Base-by-base conservation (phyloP, 23 tunicate species). In the Corella eumyota region DNA sequence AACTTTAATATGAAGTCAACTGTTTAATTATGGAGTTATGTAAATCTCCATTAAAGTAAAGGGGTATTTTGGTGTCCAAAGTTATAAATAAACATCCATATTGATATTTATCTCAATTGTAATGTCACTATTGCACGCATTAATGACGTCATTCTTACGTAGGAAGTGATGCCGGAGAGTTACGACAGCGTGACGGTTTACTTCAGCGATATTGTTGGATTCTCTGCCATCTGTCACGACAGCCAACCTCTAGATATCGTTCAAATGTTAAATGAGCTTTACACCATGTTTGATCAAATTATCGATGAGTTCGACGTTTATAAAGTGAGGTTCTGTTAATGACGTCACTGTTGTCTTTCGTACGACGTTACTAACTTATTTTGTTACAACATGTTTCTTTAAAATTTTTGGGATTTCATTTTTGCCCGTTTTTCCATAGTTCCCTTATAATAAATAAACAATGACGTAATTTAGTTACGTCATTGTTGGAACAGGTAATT, bases 191-290 rank as follows among this genome's bases (percentile, higher is more conserved):
- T 73, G 32, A 77, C 95, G 20, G 79, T 86, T 30, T 86, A 72
- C 54, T 86, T 86, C 72, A 77, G 95, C 57, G 95, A 86, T 38
- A 86, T 86, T 30, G 95, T 86, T 34, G 95, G 95, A 9, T 86
- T 86, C 37, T 55, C 95, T 2, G 53, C 73, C 6, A 86, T 77
- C 30, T 79, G 95, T 60, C 85, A 86, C 40, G 31, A 65, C 50
- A 77, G 85, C 56, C 29, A 72, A 35, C 75, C 95, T 1, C 38
- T 77, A 31, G 68, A 86, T 36, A 75, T 86, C 21, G 95, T 72
- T 28, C 50, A 58, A 52, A 77, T 86, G 85, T 80, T 86, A 17
- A 75, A 86, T 40, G 78, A 77, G 25, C 78, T 86, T 4, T 86
- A 77, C 69, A 71, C 85, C 36, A 66, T 71, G 75, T 73, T 86